A percentile compares a stretch with the other conserved stretches of the same genome.
Evolutionary conservation across 1,140 invertebrate genomes (phyloP).

Genomic region (Danaus plexippus): DNA sequence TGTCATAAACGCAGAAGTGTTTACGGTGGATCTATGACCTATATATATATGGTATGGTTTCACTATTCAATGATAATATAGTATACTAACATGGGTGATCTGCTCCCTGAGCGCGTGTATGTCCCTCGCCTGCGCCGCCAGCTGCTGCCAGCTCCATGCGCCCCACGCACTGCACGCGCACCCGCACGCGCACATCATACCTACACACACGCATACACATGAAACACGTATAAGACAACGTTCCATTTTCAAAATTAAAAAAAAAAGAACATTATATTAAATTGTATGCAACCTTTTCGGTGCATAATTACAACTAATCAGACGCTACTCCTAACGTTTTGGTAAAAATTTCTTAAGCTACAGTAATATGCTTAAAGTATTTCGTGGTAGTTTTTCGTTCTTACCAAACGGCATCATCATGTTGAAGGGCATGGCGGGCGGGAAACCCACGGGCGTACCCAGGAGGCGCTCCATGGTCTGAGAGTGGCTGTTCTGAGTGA

Average conservation of each 20-base stretch:
- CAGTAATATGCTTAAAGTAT: no score
- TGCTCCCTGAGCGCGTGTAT: slow-evolving; percentile 55
- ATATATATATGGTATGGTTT: no score
- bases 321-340: no score
- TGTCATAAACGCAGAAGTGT: no score
- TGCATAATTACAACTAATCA: no score
- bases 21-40: no score
- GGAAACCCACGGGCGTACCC: slow-evolving; percentile 51
- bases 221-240: no score
- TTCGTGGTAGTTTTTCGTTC: neutral
- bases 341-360: no score
- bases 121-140: slow-evolving; percentile 60
- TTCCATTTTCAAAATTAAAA: no score
- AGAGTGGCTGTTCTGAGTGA: slow-evolving; percentile 64
- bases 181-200: slow-evolving; percentile 50
- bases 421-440: slow-evolving; percentile 54
- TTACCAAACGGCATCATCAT: slow-evolving; percentile 66
- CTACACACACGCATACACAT: slow-evolving; percentile 14
- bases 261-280: no score
- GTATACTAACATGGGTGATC: slow-evolving; percentile 48
- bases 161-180: slow-evolving; percentile 56
- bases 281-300: no score
- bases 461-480: slow-evolving; percentile 61
- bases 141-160: slow-evolving; percentile 64
- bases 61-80: slow-evolving; percentile 4